Conservation (phyloP, 92 coral and sea anemone species). For the Phenganax stokvisi region DNA sequence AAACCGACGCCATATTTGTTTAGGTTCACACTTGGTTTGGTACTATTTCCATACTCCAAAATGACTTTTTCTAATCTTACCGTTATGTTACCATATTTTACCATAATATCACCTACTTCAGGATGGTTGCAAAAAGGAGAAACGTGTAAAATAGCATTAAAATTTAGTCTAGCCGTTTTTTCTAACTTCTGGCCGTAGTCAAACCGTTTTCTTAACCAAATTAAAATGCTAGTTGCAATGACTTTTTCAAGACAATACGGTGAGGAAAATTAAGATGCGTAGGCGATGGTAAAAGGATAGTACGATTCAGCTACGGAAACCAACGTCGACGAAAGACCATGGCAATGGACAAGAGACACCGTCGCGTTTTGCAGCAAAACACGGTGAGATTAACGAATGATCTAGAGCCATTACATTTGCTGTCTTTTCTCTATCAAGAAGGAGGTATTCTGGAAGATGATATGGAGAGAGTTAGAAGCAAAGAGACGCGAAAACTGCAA, state of each 20-base stretch:
- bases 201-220: too few species aligned
- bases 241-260: too few species aligned
- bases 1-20: slow-evolving; percentile 61
- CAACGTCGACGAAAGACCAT: background rate
- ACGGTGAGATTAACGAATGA: slow-evolving; percentile 58
- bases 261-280: too few species aligned
- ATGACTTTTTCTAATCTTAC: background rate
- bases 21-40: background rate
- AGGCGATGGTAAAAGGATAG: background rate
- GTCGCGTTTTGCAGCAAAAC: slow-evolving; percentile 61
- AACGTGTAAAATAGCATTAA: too few species aligned
- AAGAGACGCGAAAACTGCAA: slow-evolving; percentile 52
- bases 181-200: too few species aligned
- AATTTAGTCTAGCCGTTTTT: too few species aligned
- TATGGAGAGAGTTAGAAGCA: slow-evolving; percentile 52
- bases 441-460: slow-evolving; percentile 61
- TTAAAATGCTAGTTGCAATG: too few species aligned
- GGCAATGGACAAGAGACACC: slow-evolving; percentile 47
- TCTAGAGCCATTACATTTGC: slow-evolving; percentile 61
- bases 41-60: background rate
- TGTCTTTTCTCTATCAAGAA: slow-evolving; percentile 66
- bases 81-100: background rate
- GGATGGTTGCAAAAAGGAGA: background rate
- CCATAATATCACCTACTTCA: background rate
- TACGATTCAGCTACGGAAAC: slow-evolving; percentile 26